Conservation (phyloP, 2,888 invertebrate genomes). For the Noctuana brunneofusca region DNA sequence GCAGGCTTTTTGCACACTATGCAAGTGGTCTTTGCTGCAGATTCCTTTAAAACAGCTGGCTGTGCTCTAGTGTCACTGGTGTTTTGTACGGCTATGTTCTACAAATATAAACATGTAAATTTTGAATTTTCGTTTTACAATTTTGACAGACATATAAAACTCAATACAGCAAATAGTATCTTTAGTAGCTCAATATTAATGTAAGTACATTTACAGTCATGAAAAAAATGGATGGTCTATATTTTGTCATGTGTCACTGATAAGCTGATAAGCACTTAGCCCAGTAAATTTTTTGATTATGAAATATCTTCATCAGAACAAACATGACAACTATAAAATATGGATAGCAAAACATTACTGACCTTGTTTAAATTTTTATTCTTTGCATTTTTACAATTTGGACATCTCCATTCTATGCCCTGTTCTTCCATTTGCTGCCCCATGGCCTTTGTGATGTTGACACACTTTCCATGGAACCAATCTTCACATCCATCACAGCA, state of each 20-base stretch:
- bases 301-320: neutral
- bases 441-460: constrained; percentile 95
- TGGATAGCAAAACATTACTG: neutral
- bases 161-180: neutral
- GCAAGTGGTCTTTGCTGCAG: constrained; percentile 77
- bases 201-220: no score
- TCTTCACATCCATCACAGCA: constrained; percentile 98
- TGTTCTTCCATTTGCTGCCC: constrained; percentile 95
- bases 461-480: constrained; percentile 99
- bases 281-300: neutral
- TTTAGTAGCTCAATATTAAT: neutral
- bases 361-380: constrained; percentile 49
- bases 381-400: constrained; percentile 88
- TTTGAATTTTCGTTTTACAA: neutral
- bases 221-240: no score
- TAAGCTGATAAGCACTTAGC: neutral
- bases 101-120: constrained; percentile 8
- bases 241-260: neutral
- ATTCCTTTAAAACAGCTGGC: constrained; percentile 46
- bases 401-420: constrained; percentile 94
- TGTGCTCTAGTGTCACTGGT: constrained; percentile 38
- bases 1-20: constrained; percentile 91
- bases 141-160: neutral
- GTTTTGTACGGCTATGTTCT: constrained; percentile 14
- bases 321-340: neutral